Conservation (phyloP, 2,888 invertebrate species). For the Drosophila mayaguana region DNA sequence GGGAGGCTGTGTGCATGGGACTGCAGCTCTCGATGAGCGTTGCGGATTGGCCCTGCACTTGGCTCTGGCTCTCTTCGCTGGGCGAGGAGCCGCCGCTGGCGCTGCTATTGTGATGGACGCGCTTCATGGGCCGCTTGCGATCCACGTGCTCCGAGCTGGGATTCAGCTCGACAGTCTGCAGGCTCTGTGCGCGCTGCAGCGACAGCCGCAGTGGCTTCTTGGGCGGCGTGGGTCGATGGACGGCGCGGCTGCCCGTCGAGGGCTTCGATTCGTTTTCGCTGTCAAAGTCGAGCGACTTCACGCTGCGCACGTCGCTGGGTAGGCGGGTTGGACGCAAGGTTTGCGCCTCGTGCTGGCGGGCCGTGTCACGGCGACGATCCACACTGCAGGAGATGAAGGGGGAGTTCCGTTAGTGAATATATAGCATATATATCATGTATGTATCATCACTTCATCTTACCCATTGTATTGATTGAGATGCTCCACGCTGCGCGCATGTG, state of each 20-base stretch:
- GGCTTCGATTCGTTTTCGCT: slow-evolving; percentile 88
- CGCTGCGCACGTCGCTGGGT: slow-evolving; percentile 86
- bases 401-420: neutral
- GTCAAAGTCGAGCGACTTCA: slow-evolving; percentile 91
- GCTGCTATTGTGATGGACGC: slow-evolving; percentile 79
- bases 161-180: slow-evolving; percentile 88
- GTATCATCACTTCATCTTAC: slow-evolving; percentile 55
- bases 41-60: neutral
- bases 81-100: slow-evolving; percentile 53
- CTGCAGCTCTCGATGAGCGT: slow-evolving; percentile 79
- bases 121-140: slow-evolving; percentile 84
- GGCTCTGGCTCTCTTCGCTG: slow-evolving; percentile 52
- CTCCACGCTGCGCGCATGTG: slow-evolving; percentile 84
- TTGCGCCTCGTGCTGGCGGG: slow-evolving; percentile 69
- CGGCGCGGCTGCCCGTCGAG: slow-evolving; percentile 82
- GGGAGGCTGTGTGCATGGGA: slow-evolving; percentile 83
- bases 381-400: slow-evolving; percentile 45
- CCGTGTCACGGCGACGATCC: slow-evolving; percentile 77
- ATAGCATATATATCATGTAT: neutral
- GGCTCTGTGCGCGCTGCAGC: slow-evolving; percentile 92
- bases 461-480: slow-evolving; percentile 83
- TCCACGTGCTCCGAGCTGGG: slow-evolving; percentile 75
- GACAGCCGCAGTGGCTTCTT: slow-evolving; percentile 94
- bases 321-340: slow-evolving; percentile 66
- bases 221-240: slow-evolving; percentile 90